Conservation (phyloP, 2,797 vertebrate genomes). For the Pipistrellus pipistrellus region DNA sequence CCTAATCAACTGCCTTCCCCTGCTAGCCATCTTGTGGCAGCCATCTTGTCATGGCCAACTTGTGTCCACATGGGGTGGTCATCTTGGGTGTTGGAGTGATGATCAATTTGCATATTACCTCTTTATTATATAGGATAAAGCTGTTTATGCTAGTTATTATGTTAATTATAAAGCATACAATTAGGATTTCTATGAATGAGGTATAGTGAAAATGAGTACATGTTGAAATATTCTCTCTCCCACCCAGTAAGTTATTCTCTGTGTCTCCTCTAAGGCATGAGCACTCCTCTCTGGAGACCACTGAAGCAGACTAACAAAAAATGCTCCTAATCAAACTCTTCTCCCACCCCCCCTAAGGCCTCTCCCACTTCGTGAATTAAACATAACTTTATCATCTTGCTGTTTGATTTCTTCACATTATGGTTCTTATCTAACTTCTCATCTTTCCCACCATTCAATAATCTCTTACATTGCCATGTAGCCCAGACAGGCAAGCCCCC, state of each 20-base stretch:
- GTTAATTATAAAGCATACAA: not conserved
- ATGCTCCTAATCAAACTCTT: not conserved
- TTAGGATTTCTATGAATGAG: not conserved
- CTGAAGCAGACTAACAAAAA: not conserved
- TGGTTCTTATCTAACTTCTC: not conserved
- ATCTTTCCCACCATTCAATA: not conserved
- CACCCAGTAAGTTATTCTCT: not conserved
- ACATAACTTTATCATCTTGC: not conserved
- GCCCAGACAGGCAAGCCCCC: not conserved
- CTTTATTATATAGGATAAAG: too few relatives aligned
- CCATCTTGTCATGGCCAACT: too few relatives aligned
- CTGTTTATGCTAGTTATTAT: not conserved
- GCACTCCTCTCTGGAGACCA: not conserved
- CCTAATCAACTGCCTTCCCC: too few relatives aligned
- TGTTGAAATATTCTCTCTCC: not conserved
- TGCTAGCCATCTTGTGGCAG: too few relatives aligned
- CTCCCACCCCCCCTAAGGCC: not conserved
- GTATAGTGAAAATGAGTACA: not conserved
- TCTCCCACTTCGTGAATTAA: conserved; percentile 4
- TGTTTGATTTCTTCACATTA: not conserved
- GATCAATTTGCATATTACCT: too few relatives aligned
- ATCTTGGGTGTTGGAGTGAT: too few relatives aligned
- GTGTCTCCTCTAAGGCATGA: not conserved
- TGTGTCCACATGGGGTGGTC: too few relatives aligned
- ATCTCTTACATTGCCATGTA: not conserved